Conservation (phyloP, 53 echinoderm and acorn worm species). For the Stichopus horrens region DNA sequence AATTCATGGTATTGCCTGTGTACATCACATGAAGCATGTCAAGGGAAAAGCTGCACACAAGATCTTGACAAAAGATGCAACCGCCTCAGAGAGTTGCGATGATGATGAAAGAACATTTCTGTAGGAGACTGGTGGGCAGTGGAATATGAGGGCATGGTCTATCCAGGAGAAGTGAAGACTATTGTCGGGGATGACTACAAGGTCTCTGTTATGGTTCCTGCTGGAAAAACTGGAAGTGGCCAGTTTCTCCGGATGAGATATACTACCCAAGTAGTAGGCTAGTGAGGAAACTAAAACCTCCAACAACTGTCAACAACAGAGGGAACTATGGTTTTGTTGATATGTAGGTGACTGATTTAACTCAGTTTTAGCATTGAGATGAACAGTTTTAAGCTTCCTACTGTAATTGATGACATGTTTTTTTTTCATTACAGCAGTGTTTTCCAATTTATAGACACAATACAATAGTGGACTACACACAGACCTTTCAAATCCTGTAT, state of each 20-base stretch:
- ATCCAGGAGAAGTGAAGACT: conserved; percentile 19
- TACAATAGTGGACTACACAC: background rate
- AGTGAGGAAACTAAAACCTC: conserved; percentile 21
- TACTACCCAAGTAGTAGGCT: conserved; percentile 24
- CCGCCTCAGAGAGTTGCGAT: conserved; percentile 1
- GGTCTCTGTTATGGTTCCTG: conserved; percentile 14
- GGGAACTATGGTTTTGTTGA: background rate
- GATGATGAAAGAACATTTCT: background rate
- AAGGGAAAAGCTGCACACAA: background rate
- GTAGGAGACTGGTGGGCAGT: conserved; percentile 28
- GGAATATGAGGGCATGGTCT: conserved; percentile 25
- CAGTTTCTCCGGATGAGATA: conserved; percentile 5
- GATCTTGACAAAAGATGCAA: conserved; percentile 17
- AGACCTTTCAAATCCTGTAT: background rate
- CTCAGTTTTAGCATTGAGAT: background rate
- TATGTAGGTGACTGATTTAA: conserved; percentile 11
- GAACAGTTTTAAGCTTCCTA: background rate
- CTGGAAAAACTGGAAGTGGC: conserved; percentile 24
- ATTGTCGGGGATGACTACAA: conserved; percentile 12
- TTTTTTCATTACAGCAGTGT: background rate
- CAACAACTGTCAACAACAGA: conserved; percentile 17
- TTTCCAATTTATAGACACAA: background rate
- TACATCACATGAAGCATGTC: conserved; percentile 27
- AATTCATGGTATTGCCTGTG: conserved; percentile 25
- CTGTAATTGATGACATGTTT: background rate